Evolutionary conservation across 2,888 invertebrate genomes (phyloP).

Genomic region (Danaus chrysippus): DNA sequence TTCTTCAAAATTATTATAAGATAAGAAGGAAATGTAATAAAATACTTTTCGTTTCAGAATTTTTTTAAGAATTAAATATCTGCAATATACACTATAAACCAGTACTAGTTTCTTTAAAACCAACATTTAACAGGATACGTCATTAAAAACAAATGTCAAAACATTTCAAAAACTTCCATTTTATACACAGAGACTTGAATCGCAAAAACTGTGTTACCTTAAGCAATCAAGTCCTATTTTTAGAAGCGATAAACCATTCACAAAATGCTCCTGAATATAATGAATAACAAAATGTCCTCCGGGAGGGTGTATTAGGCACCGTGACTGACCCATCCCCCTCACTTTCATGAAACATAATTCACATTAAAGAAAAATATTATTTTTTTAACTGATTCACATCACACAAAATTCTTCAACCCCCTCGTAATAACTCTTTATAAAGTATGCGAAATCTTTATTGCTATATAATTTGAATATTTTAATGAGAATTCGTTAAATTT

Average conservation of each 20-base stretch:
- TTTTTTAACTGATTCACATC: not conserved
- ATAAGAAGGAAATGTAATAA: too few relatives aligned
- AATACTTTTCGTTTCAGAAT: too few relatives aligned
- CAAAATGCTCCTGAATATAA: conserved; percentile 31
- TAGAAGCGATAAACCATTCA: conserved; percentile 35
- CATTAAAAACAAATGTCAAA: not conserved
- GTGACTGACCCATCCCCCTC: not conserved
- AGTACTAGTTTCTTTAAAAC: too few relatives aligned
- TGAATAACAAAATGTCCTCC: conserved; percentile 12
- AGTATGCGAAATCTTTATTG: too few relatives aligned
- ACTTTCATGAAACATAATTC: conserved; percentile 5
- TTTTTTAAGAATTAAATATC: too few relatives aligned
- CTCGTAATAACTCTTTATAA: too few relatives aligned
- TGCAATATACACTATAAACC: too few relatives aligned
- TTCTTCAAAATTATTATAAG: too few relatives aligned
- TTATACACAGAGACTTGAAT: not conserved
- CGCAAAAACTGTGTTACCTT: not conserved
- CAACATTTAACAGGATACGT: too few relatives aligned
- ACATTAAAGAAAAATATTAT: not conserved
- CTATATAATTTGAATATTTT: too few relatives aligned
- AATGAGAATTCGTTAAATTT: too few relatives aligned
- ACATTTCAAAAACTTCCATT: not conserved
- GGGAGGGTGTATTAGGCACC: conserved; percentile 2
- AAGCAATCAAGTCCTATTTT: conserved; percentile 2
- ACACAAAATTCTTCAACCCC: too few relatives aligned